Conservation (phyloP, 2,888 invertebrate species). For the Plagodis dolabraria region DNA sequence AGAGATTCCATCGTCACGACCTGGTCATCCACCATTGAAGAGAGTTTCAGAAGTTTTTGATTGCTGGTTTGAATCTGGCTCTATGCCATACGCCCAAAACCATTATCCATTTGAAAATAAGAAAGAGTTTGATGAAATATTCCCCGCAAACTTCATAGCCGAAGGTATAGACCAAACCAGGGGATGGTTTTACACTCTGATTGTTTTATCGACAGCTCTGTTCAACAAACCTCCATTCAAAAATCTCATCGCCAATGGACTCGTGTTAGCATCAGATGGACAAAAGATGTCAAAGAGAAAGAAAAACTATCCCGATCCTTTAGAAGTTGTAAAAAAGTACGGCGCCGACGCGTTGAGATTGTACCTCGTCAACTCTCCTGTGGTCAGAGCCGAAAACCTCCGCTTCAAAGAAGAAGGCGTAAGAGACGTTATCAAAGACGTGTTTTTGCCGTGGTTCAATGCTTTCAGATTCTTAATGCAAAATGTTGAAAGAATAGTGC, state of each 20-base stretch:
- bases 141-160: conserved; percentile 99
- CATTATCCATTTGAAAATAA: conserved; percentile 98
- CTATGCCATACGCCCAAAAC: conserved; percentile 99
- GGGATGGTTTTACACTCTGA: conserved; percentile 99
- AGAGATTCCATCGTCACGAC: conserved; percentile 94
- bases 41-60: conserved; percentile 98
- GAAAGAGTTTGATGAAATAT: conserved; percentile 94
- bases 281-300: conserved; percentile 99
- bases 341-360: conserved; percentile 98
- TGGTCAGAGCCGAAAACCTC: conserved; percentile 98
- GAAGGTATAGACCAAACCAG: conserved; percentile 99
- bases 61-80: conserved; percentile 99
- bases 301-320: conserved; percentile 99
- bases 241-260: conserved; percentile 98
- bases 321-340: conserved; percentile 94
- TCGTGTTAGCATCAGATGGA: conserved; percentile 98
- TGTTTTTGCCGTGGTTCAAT: conserved; percentile 98
- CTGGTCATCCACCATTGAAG: conserved; percentile 92
- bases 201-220: conserved; percentile 97
- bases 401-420: conserved; percentile 99
- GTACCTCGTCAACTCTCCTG: conserved; percentile 98
- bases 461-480: conserved; percentile 97
- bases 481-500: conserved; percentile 93
- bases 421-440: conserved; percentile 97
- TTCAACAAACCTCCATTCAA: conserved; percentile 99